Evolutionary conservation across 2,113 vertebrate species (phyloP).

Genomic region (Ictidomys tridecemlineatus): DNA sequence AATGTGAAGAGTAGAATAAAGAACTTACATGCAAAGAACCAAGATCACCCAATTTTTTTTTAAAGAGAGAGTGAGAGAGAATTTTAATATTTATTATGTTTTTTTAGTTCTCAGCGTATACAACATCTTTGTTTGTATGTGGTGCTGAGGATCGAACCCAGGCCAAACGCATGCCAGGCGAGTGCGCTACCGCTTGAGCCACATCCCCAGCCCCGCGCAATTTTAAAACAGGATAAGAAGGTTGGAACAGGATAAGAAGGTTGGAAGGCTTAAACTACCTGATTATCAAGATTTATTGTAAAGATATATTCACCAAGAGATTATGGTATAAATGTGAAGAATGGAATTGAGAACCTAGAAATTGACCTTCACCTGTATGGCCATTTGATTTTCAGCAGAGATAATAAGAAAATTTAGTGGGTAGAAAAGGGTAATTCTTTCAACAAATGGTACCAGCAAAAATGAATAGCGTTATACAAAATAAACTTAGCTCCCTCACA

Average conservation of each 20-base stretch:
- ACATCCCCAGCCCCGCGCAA: no score
- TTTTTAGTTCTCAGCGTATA: no score
- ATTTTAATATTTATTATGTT: no score
- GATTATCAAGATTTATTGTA: background rate
- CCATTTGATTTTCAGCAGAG: background rate
- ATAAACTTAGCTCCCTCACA: background rate
- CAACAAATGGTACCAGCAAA: background rate
- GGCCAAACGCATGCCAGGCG: no score
- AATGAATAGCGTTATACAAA: background rate
- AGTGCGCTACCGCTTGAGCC: no score
- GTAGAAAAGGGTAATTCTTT: background rate
- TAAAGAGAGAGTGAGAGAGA: no score
- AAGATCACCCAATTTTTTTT: background rate
- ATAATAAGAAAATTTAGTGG: background rate
- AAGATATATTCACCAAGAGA: constrained; percentile 32
- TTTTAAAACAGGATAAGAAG: background rate
- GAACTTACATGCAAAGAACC: background rate
- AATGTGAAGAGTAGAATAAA: background rate
- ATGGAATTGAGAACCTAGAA: background rate
- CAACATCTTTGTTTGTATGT: no score
- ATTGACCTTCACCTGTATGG: background rate
- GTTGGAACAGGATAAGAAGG: background rate
- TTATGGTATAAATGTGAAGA: background rate
- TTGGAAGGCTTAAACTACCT: background rate
- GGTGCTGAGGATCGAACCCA: no score